Conservation (phyloP, 2,888 invertebrate genomes). For the Molorchus minor region DNA sequence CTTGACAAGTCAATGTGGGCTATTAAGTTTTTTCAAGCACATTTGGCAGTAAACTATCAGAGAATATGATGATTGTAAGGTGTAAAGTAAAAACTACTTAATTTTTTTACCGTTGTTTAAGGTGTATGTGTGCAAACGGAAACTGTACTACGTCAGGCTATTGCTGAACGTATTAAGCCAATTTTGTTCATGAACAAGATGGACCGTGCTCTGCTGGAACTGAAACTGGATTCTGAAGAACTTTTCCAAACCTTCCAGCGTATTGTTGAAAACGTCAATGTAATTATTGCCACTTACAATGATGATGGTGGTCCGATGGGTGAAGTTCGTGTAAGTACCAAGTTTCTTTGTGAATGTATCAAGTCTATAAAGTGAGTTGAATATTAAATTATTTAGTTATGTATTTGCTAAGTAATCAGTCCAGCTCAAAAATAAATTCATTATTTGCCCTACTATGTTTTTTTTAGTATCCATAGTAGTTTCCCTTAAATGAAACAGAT, state of each 20-base stretch:
- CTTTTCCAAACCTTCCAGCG: slow-evolving; percentile 99
- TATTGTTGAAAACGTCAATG: slow-evolving; percentile 99
- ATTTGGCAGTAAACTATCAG: too few relatives aligned
- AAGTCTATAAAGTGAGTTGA: slow-evolving; percentile 23
- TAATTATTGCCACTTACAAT: slow-evolving; percentile 98
- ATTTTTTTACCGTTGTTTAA: slow-evolving; percentile 58
- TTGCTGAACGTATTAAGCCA: slow-evolving; percentile 99
- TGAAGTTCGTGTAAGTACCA: slow-evolving; percentile 87
- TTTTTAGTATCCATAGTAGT: slow-evolving; percentile 48
- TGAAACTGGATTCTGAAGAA: slow-evolving; percentile 96
- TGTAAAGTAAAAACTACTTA: background rate
- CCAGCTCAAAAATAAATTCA: slow-evolving; percentile 52
- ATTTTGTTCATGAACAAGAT: slow-evolving; percentile 99
- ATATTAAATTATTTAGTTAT: slow-evolving; percentile 14
- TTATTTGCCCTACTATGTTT: slow-evolving; percentile 55
- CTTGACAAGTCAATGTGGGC: too few relatives aligned
- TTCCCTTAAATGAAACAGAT: slow-evolving; percentile 56
- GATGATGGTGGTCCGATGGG: slow-evolving; percentile 99
- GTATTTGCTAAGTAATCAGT: slow-evolving; percentile 29
- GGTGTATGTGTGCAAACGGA: slow-evolving; percentile 99
- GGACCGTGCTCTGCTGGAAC: slow-evolving; percentile 98
- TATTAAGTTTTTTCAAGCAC: too few relatives aligned
- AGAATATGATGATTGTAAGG: too few relatives aligned
- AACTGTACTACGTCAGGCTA: slow-evolving; percentile 99
- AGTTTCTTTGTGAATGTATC: too few relatives aligned